Evolutionary conservation across 1,140 invertebrate species (phyloP).

Genomic region (Drosophila mayri): DNA sequence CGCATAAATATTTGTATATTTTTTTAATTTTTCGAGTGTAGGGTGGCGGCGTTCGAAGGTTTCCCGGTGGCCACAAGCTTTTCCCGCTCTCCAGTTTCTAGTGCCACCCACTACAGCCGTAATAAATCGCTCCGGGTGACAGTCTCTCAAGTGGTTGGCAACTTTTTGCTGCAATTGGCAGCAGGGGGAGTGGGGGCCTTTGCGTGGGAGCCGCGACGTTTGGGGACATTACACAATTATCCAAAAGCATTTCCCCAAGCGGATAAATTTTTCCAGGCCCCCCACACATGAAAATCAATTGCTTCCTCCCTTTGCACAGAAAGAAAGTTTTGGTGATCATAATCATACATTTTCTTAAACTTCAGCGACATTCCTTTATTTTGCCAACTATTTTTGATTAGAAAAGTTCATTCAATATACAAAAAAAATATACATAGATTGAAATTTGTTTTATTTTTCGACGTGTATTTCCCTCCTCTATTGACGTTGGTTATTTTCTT

Average conservation of each 20-base stretch:
- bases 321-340: background rate
- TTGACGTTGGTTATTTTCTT: conserved; percentile 15
- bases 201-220: conserved; percentile 7
- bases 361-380: background rate
- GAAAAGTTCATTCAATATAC: no score
- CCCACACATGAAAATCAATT: conserved; percentile 68
- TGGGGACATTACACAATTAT: conserved; percentile 67
- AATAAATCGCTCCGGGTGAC: conserved; percentile 65
- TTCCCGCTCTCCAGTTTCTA: background rate
- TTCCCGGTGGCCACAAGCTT: conserved; percentile 6
- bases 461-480: conserved; percentile 18
- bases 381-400: background rate
- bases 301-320: background rate
- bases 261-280: conserved; percentile 48
- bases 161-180: conserved; percentile 34
- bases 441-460: background rate
- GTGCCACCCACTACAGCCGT: conserved; percentile 38
- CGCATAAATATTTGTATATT: no score
- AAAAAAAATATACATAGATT: no score
- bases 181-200: conserved; percentile 5
- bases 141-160: conserved; percentile 37
- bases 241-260: conserved; percentile 48
- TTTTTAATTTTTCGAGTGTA: conserved; percentile 6
- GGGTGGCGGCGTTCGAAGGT: conserved; percentile 2
- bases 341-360: background rate